Evolutionary conservation across 2,888 invertebrate species (phyloP), one percentile per base, ranked within the genome.

Genomic region (Ecliptopera silaceata): DNA sequence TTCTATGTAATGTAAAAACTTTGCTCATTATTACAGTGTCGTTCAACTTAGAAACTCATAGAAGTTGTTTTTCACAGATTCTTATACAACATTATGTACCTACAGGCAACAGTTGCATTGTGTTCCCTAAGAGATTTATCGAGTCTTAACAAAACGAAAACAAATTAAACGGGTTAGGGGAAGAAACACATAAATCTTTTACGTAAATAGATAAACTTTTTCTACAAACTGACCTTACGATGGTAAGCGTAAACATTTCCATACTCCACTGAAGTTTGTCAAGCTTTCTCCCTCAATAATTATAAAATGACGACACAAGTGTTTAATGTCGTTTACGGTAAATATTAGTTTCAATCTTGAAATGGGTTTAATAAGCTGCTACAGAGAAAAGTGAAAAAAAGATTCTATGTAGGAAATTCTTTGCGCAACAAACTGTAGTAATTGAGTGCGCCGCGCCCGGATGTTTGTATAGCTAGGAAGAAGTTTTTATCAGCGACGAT

Each of bases 401-500:
- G n/a, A 72, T 60, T 69, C 69, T 71, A 79, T 82, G 80, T 80
- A 75, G 72, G 68, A 74, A 84, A 75, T 76, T 81, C 74, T 75
- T 77, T 70, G 79, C 76, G 78, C 79, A 74, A 82, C 82, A 80
- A 85, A 84, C 80, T 84, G 72, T 64, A 75, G 85, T 88, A 88
- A 88, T 87, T 86, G 87, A 86, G 85, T 84, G 84, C 78, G 72
- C 80, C 71, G 63, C 64, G 77, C 76, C 79, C 80, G 82, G 82
- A 84, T 86, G 86, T 86, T 87, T 87, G 85, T 80, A 75, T 74
- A 83, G 80, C 71, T 65, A 64, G 67, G 70, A 63, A 74, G 80
- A 83, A 86, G 75, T 84, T 87, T 86, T 86, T 86, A 86, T 87
- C 85, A 82, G 78, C 75, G 64, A 62, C 81, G 77, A 86, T 85